Base-by-base conservation (phyloP, 2,888 invertebrate species). In the Unio delphinus region DNA sequence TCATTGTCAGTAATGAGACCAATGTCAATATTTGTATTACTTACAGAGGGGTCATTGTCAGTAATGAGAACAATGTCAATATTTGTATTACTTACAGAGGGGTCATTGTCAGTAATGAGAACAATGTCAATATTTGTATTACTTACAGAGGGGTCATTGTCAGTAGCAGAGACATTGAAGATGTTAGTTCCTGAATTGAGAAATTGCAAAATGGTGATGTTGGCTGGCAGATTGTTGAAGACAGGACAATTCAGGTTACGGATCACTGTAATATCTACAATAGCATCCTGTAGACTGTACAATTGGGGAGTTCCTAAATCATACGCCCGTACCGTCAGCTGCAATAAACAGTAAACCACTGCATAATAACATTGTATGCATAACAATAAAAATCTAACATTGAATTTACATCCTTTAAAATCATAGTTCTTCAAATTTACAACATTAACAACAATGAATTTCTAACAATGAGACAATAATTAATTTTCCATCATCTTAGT, bases 271-370 rank as follows among this genome's bases (percentile, higher is more conserved):
- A 88, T 79, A 3, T 75, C 75, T 11, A 87, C 83, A 26, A 75
- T 81, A 4, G 87, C 85, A 54, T 73, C 72, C 30, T 73, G 76
- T 1, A 59, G 57, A 55, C 81, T 78, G 30, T 64, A 69, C 1
- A 68, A 58, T 8, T 73, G 71, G 30, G 86, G 87, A 6, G 74
- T 72, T 11, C 86, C 86, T 56, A 76, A 68, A 69, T 88, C 88
- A 26, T 64, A 72, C 1, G 79, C 79, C 34, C 71, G 59, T 8
- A 83, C 82, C 56, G 73, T 73, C 72, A 84, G 66, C 84, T 83
- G 74, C 20, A 77, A 76, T 45, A 62, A 28, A 11, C 45, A 6
- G 55, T 30, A 61, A 26, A 54, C 45, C 4, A 11, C 0, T 45
- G 45, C 15, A 45, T 11, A 45, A 45, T 45, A 45, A 45, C 3